These are phyloP conservation scores for Agriopis aurantiaria DNA, from an alignment of 2,888 invertebrate genomes.

Conservation along the genomic window DNA sequence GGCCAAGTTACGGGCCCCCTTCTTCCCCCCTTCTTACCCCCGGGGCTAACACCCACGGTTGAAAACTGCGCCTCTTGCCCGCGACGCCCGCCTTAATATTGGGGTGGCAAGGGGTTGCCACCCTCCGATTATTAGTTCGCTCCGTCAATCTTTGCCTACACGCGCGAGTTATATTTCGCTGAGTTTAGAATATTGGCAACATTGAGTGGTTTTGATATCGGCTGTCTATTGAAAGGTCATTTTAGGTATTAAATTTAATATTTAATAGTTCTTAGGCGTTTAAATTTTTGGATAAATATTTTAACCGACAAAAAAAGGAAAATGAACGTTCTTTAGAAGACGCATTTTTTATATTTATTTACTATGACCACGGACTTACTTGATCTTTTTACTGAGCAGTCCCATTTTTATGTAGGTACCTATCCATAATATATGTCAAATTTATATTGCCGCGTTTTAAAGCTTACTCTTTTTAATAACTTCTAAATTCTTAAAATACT, in stretches of 20 bases:
- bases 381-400: too few relatives aligned
- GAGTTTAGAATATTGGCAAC: constrained; percentile 34
- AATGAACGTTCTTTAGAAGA: too few relatives aligned
- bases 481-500: too few relatives aligned
- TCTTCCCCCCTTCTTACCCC: constrained; percentile 47
- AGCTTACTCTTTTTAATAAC: too few relatives aligned
- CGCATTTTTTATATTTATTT: too few relatives aligned
- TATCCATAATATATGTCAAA: too few relatives aligned
- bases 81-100: constrained; percentile 60
- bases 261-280: neutral
- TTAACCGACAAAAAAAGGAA: too few relatives aligned
- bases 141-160: constrained; percentile 56
- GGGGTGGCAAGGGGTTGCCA: constrained; percentile 49
- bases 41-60: constrained; percentile 50
- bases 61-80: constrained; percentile 53
- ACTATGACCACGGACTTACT: too few relatives aligned
- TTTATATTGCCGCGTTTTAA: too few relatives aligned
- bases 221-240: neutral
- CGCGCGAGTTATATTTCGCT: constrained; percentile 34
- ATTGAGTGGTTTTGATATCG: neutral
- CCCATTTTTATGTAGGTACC: too few relatives aligned
- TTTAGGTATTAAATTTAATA: neutral
- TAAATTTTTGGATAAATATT: neutral
- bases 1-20: constrained; percentile 57
- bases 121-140: constrained; percentile 61